These are phyloP conservation scores for Drosophila santomea DNA, from an alignment of 1,140 invertebrate species.

Conservation along the genomic window DNA sequence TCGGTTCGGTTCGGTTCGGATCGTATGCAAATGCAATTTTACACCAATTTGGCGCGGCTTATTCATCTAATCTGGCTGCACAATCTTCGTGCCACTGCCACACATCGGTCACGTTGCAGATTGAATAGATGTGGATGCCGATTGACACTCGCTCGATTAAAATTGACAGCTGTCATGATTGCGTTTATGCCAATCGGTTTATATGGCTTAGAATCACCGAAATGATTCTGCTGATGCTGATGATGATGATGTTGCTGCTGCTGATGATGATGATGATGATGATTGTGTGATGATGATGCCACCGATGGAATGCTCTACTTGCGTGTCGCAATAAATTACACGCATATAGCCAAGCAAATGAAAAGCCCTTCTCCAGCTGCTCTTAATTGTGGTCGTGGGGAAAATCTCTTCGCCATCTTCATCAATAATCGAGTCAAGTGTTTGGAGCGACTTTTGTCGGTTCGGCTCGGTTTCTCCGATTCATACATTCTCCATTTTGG, in stretches of 20 bases:
- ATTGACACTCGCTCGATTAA: slow-evolving; percentile 76
- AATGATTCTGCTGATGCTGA: not conserved
- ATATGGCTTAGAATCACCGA: slow-evolving; percentile 12
- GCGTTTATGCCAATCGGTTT: slow-evolving; percentile 57
- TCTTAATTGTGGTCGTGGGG: slow-evolving; percentile 49
- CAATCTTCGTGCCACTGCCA: slow-evolving; percentile 52
- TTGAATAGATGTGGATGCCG: slow-evolving; percentile 32
- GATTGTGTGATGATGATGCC: slow-evolving; percentile 13
- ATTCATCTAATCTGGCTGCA: slow-evolving; percentile 67
- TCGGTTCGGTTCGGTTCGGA: not conserved
- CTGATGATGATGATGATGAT: not conserved
- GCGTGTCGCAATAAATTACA: slow-evolving; percentile 47
- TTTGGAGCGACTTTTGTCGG: slow-evolving; percentile 19
- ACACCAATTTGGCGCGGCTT: slow-evolving; percentile 55
- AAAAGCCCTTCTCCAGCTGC: slow-evolving; percentile 45
- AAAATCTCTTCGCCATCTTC: slow-evolving; percentile 37
- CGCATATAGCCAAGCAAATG: slow-evolving; percentile 23
- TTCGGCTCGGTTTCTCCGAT: slow-evolving; percentile 10
- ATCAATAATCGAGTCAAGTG: slow-evolving; percentile 42
- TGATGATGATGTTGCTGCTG: not conserved
- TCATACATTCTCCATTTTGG: slow-evolving; percentile 11
- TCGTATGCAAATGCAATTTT: slow-evolving; percentile 74
- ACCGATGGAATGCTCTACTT: slow-evolving; percentile 36
- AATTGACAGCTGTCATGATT: slow-evolving; percentile 81
- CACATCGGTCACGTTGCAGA: slow-evolving; percentile 63